Conservation (phyloP, 2,888 invertebrate genomes). For the Dryomyza anilis region DNA sequence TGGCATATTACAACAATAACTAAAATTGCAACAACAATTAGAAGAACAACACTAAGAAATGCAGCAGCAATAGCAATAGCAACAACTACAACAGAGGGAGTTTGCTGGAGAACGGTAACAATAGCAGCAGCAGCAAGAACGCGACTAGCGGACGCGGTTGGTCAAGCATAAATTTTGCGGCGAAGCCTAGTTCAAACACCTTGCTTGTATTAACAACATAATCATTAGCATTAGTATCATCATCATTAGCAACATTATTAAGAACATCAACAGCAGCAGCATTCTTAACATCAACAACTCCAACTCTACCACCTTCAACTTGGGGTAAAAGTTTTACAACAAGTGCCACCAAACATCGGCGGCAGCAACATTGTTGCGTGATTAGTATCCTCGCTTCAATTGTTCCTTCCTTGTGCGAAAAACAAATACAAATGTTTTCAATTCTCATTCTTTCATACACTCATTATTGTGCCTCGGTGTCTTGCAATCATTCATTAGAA, state of each 20-base stretch:
- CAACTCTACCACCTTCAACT: not conserved
- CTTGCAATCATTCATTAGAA: slow-evolving; percentile 11
- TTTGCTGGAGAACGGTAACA: slow-evolving; percentile 12
- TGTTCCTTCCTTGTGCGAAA: no score
- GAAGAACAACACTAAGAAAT: not conserved
- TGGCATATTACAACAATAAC: not conserved
- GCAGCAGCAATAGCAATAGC: not conserved
- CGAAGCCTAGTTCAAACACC: slow-evolving; percentile 15
- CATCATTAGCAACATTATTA: not conserved
- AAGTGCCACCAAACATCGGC: no score
- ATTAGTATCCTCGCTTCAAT: slow-evolving; percentile 8
- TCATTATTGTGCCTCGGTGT: no score
- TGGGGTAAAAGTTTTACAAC: not conserved
- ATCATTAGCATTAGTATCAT: no score
- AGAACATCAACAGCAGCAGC: not conserved
- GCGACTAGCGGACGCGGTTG: slow-evolving; percentile 18
- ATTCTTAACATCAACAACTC: not conserved
- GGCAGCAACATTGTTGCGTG: slow-evolving; percentile 19
- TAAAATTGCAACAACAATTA: not conserved
- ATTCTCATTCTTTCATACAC: no score
- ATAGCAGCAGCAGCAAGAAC: not conserved
- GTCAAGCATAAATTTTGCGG: slow-evolving; percentile 20
- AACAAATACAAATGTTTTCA: no score
- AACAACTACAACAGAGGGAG: slow-evolving; percentile 8
- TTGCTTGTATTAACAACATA: no score